These are phyloP conservation scores for Saccostrea glomerata DNA, from an alignment of 1,140 invertebrate species.

Conservation along the genomic window DNA sequence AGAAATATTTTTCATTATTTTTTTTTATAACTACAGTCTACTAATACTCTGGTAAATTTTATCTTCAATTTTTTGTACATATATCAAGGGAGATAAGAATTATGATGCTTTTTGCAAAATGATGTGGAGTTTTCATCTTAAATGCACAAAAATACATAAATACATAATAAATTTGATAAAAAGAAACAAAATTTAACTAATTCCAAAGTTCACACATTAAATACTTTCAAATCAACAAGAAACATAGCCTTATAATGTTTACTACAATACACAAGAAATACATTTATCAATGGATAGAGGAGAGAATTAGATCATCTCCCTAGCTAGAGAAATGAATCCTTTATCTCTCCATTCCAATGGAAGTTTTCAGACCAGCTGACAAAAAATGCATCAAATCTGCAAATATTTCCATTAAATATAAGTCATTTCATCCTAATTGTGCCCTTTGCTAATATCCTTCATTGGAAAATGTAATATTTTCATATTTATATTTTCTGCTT, in stretches of 20 bases:
- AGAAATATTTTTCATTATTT: not conserved
- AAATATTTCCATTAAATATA: conserved; percentile 28
- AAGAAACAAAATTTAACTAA: not conserved
- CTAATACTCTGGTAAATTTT: too few species aligned
- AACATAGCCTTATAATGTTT: conserved; percentile 12
- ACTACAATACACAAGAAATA: conserved; percentile 1
- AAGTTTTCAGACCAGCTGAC: conserved; percentile 32
- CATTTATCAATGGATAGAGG: not conserved
- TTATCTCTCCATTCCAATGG: conserved; percentile 13
- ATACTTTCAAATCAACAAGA: conserved; percentile 35
- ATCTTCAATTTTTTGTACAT: not conserved
- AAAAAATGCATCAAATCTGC: conserved; percentile 32
- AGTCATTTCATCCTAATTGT: conserved; percentile 31
- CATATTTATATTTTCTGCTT: conserved; percentile 87
- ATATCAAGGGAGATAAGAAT: not conserved
- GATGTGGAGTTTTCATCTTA: not conserved
- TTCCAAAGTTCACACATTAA: conserved; percentile 31
- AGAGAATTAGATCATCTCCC: not conserved
- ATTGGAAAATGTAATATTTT: conserved; percentile 86
- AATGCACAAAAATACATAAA: not conserved
- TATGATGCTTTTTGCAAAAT: not conserved
- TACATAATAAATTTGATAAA: conserved; percentile 7
- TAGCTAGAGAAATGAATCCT: not conserved
- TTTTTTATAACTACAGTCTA: too few species aligned
- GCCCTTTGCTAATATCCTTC: conserved; percentile 86